These are phyloP conservation scores for Sialis lutaria DNA, from an alignment of 2,888 invertebrate genomes.

Conservation along the genomic window DNA sequence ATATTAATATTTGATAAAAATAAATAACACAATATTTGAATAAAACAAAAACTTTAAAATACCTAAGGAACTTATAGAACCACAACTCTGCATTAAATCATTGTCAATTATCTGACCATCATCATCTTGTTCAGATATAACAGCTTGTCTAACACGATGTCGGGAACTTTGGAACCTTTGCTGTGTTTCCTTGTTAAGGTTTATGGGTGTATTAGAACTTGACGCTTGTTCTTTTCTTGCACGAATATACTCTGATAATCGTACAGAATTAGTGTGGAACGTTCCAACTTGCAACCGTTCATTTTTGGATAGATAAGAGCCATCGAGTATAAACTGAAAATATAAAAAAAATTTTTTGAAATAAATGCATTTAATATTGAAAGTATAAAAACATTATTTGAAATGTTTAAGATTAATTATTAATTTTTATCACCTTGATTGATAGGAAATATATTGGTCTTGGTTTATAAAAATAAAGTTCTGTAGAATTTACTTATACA, in stretches of 20 bases:
- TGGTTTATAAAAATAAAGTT: no score
- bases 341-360: background rate
- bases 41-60: background rate
- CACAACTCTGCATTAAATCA: slow-evolving; percentile 10
- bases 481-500: no score
- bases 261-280: slow-evolving; percentile 16
- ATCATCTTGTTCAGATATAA: slow-evolving; percentile 14
- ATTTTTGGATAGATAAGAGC: slow-evolving; percentile 28
- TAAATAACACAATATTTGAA: background rate
- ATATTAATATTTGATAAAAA: no score
- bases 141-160: slow-evolving; percentile 13
- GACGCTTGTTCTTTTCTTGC: slow-evolving; percentile 9
- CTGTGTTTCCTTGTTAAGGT: slow-evolving; percentile 1
- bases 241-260: slow-evolving; percentile 8
- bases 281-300: slow-evolving; percentile 32
- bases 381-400: no score
- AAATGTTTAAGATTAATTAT: no score
- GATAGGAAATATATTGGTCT: no score
- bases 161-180: background rate
- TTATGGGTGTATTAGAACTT: background rate
- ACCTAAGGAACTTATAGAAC: slow-evolving; percentile 7
- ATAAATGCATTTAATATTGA: background rate
- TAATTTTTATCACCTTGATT: no score
- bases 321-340: slow-evolving; percentile 35
- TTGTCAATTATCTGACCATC: slow-evolving; percentile 7